phyloP scores from a whole-genome alignment of 1,140 invertebrate species.

The Pectinophora gossypiella region DNA sequence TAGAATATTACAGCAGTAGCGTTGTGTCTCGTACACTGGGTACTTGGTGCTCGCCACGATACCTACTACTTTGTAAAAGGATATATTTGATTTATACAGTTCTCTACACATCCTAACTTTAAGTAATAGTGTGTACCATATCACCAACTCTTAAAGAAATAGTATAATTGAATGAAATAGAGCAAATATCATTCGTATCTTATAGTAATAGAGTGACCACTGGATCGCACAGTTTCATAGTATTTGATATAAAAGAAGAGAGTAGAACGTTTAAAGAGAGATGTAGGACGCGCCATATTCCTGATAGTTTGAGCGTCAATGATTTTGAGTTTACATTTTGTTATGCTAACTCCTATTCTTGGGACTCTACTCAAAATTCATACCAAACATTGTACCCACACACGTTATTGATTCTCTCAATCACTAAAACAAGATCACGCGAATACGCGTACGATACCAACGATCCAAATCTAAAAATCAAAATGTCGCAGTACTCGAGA shows the following conservation, averaged over 20 bases:
- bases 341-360: too few relatives aligned
- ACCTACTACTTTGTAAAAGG: slow-evolving; percentile 29
- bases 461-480: too few relatives aligned
- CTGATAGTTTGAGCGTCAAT: not conserved
- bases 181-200: slow-evolving; percentile 53
- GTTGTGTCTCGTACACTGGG: slow-evolving; percentile 32
- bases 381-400: too few relatives aligned
- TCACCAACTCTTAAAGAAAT: slow-evolving; percentile 45
- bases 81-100: slow-evolving; percentile 26
- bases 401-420: too few relatives aligned
- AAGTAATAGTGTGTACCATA: slow-evolving; percentile 28
- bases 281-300: too few relatives aligned
- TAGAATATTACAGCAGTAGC: slow-evolving; percentile 38
- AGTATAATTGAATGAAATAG: slow-evolving; percentile 35
- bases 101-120: slow-evolving; percentile 41
- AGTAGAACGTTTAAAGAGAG: too few relatives aligned
- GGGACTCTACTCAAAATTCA: too few relatives aligned
- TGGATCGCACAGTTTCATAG: slow-evolving; percentile 39
- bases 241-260: not conserved
- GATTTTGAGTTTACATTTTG: too few relatives aligned
- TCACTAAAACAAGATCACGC: too few relatives aligned
- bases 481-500: too few relatives aligned
- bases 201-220: slow-evolving; percentile 54
- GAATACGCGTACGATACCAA: too few relatives aligned
- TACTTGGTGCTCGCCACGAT: slow-evolving; percentile 57